A percentile compares a stretch with the other conserved stretches of the same genome.
Evolutionary conservation across 2,888 invertebrate species (phyloP).

Genomic region (Sipha maydis): DNA sequence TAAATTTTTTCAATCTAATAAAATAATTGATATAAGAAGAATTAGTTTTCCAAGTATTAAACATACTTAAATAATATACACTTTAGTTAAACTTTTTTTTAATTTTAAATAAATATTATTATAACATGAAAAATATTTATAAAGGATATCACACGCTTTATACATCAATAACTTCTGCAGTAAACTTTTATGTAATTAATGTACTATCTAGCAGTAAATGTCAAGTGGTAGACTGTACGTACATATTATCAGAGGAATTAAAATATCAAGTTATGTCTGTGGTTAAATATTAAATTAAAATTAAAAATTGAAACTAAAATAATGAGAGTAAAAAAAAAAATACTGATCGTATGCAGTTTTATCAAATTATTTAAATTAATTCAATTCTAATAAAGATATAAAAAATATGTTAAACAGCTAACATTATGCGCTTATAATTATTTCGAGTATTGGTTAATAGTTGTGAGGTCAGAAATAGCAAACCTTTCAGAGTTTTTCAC

Average conservation of each 20-base stretch:
- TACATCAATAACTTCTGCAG: neutral
- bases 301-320: neutral
- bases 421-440: no score
- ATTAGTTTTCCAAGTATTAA: neutral
- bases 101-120: neutral
- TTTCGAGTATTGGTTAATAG: no score
- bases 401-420: no score
- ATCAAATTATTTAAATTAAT: neutral
- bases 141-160: neutral
- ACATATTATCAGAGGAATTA: neutral
- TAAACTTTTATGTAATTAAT: neutral
- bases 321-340: neutral
- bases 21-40: neutral
- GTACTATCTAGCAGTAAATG: slow-evolving; percentile 6
- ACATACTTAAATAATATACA: neutral
- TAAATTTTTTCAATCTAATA: no score
- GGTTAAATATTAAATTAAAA: neutral
- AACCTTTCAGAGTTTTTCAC: no score
- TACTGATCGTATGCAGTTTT: neutral
- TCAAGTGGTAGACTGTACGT: slow-evolving; percentile 30
- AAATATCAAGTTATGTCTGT: neutral
- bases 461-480: no score
- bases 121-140: neutral
- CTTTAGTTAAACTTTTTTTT: neutral
- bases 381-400: neutral